These are phyloP conservation scores for Philonicus albiceps DNA, from an alignment of 2,888 invertebrate species.

Conservation along the genomic window DNA sequence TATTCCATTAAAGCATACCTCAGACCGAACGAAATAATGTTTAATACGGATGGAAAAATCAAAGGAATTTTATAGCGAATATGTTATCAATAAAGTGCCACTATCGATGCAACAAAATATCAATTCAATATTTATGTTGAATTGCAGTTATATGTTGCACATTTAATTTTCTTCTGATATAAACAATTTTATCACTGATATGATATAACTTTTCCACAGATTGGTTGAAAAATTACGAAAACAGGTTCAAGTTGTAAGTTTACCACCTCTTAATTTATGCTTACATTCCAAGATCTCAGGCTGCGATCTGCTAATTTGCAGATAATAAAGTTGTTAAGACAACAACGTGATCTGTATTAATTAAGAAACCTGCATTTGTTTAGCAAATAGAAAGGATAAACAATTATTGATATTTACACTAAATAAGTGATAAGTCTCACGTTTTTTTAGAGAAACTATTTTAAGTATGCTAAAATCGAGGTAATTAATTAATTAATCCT, in stretches of 20 bases:
- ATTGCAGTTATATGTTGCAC: neutral
- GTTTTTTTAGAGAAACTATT: neutral
- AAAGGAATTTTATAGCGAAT: neutral
- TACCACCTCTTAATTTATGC: neutral
- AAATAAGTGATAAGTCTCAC: neutral
- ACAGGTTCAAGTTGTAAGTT: neutral
- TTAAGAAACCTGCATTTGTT: neutral
- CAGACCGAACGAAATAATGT: neutral
- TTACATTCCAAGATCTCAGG: neutral
- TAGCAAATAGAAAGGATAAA: neutral
- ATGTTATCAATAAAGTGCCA: neutral
- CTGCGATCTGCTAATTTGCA: neutral
- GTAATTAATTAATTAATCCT: neutral
- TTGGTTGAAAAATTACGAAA: neutral
- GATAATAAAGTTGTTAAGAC: neutral
- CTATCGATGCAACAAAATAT: neutral
- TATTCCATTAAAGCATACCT: neutral
- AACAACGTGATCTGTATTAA: neutral
- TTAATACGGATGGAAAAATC: neutral
- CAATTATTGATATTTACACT: neutral
- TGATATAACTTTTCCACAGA: neutral
- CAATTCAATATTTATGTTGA: neutral
- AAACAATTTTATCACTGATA: neutral
- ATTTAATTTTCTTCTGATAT: neutral
- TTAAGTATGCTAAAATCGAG: neutral